These are phyloP conservation scores for Lipophrys pholis DNA, from an alignment of 2,113 vertebrate genomes.

Conservation along the genomic window DNA sequence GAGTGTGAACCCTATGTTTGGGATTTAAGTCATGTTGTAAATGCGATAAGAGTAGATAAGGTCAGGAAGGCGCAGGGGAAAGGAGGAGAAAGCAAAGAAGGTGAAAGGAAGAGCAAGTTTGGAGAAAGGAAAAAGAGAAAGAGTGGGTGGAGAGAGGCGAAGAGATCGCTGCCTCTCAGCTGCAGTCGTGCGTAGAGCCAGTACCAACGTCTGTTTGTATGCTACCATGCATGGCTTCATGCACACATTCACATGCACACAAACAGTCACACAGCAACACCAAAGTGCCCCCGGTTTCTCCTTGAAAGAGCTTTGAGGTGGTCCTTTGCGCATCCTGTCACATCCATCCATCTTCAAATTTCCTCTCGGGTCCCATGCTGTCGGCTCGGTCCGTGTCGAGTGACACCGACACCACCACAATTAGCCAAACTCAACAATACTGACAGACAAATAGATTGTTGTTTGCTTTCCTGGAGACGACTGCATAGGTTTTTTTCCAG, in stretches of 20 bases:
- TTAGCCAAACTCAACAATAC: too few relatives aligned
- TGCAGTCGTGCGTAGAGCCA: slow-evolving; percentile 56
- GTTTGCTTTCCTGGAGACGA: too few relatives aligned
- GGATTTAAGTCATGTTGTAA: neutral
- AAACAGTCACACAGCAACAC: slow-evolving; percentile 32
- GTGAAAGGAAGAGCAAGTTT: slow-evolving; percentile 56
- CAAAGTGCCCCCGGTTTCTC: slow-evolving; percentile 43
- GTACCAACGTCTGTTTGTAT: slow-evolving; percentile 62
- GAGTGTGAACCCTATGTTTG: neutral
- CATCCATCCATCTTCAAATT: slow-evolving; percentile 33
- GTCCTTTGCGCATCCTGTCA: slow-evolving; percentile 42
- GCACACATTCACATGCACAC: slow-evolving; percentile 37
- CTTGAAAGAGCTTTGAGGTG: slow-evolving; percentile 39
- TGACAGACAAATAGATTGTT: too few relatives aligned
- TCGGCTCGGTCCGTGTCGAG: neutral
- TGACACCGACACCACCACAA: too few relatives aligned
- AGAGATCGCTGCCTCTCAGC: slow-evolving; percentile 64
- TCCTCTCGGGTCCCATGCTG: neutral
- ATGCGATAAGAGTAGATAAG: neutral
- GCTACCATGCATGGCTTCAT: slow-evolving; percentile 54
- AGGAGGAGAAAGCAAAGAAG: slow-evolving; percentile 24
- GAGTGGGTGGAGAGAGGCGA: slow-evolving; percentile 57
- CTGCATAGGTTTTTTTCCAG: too few relatives aligned
- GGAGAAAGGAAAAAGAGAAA: slow-evolving; percentile 37
- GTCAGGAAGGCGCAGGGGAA: slow-evolving; percentile 4